Percentiles rank a stretch among this genome's conserved stretches.
phyloP scores from a whole-genome alignment of 1,140 invertebrate species.

The Zaprionus ornatus region DNA sequence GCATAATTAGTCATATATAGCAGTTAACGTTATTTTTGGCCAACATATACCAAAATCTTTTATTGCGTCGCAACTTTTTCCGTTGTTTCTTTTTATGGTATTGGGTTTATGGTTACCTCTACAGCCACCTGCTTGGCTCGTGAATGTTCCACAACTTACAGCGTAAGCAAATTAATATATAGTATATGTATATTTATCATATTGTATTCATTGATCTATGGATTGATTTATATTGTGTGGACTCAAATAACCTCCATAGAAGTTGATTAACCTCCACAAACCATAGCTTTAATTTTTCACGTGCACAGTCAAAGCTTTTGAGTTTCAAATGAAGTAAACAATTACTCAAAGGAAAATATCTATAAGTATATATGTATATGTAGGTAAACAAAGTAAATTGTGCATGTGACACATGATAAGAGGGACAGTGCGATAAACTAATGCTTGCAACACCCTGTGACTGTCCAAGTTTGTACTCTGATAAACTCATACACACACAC shows the following conservation, averaged over 20 bases:
- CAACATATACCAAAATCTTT: slow-evolving; percentile 18
- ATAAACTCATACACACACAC: slow-evolving; percentile 5
- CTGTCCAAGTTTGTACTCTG: slow-evolving; percentile 16
- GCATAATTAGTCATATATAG: slow-evolving; percentile 56
- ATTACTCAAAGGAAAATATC: not conserved
- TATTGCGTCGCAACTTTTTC: slow-evolving; percentile 64
- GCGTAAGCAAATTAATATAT: slow-evolving; percentile 20
- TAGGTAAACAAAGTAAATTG: not conserved
- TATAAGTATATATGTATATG: not conserved
- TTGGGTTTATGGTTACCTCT: slow-evolving; percentile 14
- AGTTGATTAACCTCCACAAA: slow-evolving; percentile 48
- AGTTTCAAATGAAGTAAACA: slow-evolving; percentile 6
- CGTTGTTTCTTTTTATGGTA: slow-evolving; percentile 42
- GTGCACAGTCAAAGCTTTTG: not conserved
- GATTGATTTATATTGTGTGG: slow-evolving; percentile 29
- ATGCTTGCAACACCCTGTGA: slow-evolving; percentile 37
- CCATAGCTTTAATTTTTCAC: not conserved
- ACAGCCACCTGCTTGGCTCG: slow-evolving; percentile 48
- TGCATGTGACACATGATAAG: slow-evolving; percentile 42
- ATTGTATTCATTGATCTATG: not conserved
- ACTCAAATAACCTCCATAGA: slow-evolving; percentile 36
- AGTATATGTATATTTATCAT: not conserved
- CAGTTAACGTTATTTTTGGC: slow-evolving; percentile 23
- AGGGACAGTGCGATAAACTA: slow-evolving; percentile 19
- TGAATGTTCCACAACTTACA: slow-evolving; percentile 11